Conservation (phyloP, 2,113 vertebrate genomes). For the Trogon surrucura region DNA sequence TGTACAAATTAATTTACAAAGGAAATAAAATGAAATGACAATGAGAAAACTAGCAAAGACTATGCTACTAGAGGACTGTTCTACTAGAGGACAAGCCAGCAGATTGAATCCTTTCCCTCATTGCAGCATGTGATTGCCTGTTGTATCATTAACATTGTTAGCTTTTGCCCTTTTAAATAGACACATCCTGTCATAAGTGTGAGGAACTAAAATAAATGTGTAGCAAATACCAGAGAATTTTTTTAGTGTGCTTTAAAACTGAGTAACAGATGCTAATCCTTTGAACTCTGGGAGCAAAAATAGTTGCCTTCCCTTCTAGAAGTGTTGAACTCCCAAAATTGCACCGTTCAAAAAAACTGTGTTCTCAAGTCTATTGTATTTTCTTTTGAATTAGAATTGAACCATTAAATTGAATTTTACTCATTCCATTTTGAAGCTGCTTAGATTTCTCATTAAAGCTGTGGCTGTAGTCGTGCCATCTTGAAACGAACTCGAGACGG, state of each 20-base stretch:
- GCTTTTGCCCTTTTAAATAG: neutral
- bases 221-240: rapidly evolving
- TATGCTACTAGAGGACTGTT: neutral
- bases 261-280: neutral
- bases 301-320: neutral
- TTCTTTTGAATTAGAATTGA: neutral
- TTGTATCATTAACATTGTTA: neutral
- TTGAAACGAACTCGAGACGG: neutral
- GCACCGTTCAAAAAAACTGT: rapidly evolving
- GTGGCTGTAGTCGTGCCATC: neutral
- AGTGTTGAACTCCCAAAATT: neutral
- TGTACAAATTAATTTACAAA: neutral
- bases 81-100: neutral
- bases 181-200: neutral
- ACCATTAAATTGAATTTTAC: neutral
- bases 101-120: neutral
- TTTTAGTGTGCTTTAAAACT: neutral
- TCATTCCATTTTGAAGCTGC: neutral
- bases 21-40: neutral
- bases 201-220: neutral
- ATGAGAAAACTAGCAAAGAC: neutral
- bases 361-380: neutral
- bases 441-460: neutral
- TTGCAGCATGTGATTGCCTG: neutral
- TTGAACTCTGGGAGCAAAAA: neutral